These are phyloP conservation scores for Acanthosoma haemorrhoidale DNA, from an alignment of 2,888 invertebrate species.

Conservation along the genomic window DNA sequence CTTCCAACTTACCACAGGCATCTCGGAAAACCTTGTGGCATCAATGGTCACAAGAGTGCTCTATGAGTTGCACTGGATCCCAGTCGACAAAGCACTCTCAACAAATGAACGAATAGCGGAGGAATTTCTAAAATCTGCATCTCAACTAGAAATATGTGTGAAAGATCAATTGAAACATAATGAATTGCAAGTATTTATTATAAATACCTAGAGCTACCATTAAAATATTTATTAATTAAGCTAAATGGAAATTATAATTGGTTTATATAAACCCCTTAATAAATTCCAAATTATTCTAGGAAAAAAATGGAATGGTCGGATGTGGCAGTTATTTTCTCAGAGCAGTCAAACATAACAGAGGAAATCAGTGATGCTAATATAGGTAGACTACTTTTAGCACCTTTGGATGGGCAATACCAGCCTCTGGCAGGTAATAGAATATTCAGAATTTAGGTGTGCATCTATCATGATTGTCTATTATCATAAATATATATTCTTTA, in stretches of 20 bases:
- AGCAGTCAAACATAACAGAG: neutral
- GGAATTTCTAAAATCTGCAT: conserved; percentile 27
- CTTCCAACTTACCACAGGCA: neutral
- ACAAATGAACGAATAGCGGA: conserved; percentile 15
- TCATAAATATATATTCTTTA: too few species aligned
- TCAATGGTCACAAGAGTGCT: conserved; percentile 25
- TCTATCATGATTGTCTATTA: too few species aligned
- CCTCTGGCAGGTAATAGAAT: conserved; percentile 35
- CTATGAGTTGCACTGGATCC: conserved; percentile 33
- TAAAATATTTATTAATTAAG: too few species aligned
- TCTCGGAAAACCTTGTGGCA: neutral
- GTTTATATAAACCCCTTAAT: neutral
- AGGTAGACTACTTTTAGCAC: conserved; percentile 30
- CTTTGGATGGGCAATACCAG: conserved; percentile 34
- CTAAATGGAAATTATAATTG: too few species aligned
- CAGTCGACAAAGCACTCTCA: conserved; percentile 30
- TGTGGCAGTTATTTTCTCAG: neutral
- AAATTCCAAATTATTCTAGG: neutral
- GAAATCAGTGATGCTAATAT: neutral
- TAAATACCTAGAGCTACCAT: too few species aligned
- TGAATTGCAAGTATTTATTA: conserved; percentile 29
- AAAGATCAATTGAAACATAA: conserved; percentile 24
- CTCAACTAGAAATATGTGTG: conserved; percentile 33
- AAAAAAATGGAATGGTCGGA: neutral
- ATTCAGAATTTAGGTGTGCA: too few species aligned